phyloP scores from a whole-genome alignment of 2,113 vertebrate species.

The Damaliscus lunatus region DNA sequence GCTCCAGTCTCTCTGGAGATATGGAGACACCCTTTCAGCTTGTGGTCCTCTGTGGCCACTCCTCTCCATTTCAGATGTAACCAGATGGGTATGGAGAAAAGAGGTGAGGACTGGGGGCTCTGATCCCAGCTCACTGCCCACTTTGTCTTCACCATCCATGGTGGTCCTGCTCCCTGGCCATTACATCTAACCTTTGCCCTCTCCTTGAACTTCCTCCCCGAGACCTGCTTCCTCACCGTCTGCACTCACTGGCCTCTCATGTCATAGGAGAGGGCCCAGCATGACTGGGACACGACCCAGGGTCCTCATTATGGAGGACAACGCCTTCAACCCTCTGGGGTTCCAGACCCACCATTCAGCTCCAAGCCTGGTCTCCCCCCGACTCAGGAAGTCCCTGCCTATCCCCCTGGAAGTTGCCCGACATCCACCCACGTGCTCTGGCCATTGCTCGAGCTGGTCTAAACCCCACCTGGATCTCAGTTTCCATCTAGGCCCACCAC shows the following conservation, averaged over 20 bases:
- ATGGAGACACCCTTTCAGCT: neutral
- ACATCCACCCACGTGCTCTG: rapidly evolving
- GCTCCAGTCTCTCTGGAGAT: neutral
- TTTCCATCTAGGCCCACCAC: neutral
- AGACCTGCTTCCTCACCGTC: neutral
- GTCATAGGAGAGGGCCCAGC: neutral
- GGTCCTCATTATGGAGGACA: neutral
- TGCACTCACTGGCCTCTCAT: neutral
- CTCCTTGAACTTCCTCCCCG: neutral
- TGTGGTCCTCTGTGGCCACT: neutral
- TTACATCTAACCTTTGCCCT: neutral
- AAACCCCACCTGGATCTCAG: neutral
- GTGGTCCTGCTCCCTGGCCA: neutral
- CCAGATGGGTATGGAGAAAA: neutral
- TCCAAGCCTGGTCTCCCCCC: neutral
- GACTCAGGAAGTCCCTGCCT: neutral
- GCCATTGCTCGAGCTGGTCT: neutral
- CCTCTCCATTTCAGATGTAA: neutral
- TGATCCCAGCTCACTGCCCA: neutral
- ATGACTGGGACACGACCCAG: neutral
- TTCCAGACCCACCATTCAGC: neutral
- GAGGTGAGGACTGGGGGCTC: neutral
- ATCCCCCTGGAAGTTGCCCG: neutral
- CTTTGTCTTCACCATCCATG: neutral
- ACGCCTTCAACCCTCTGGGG: rapidly evolving